Conservation (phyloP, 2,888 invertebrate species). For the Drosophila mimica region DNA sequence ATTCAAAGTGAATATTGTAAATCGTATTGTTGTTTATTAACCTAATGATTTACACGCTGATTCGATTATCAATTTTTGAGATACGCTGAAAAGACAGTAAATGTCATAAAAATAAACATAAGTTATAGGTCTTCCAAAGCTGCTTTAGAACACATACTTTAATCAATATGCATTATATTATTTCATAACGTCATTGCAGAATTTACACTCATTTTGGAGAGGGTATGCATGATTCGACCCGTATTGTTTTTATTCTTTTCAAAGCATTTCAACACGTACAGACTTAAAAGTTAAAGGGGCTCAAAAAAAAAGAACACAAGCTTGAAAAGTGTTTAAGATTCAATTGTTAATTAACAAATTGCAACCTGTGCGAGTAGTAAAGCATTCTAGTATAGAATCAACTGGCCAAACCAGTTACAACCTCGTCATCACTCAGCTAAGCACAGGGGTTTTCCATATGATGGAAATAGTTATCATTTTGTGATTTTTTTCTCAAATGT, state of each 20-base stretch:
- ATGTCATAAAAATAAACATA: not conserved
- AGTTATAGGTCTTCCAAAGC: not conserved
- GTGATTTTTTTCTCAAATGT: constrained; percentile 42
- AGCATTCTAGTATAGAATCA: constrained; percentile 19
- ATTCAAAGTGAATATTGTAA: not conserved
- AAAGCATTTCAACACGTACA: not conserved
- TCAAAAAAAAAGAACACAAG: constrained; percentile 8
- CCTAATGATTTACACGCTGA: too few species aligned
- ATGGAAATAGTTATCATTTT: constrained; percentile 16
- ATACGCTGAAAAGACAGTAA: not conserved
- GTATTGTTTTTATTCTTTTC: not conserved
- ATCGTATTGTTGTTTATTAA: not conserved
- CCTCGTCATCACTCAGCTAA: constrained; percentile 60
- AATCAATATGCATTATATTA: not conserved
- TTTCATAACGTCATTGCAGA: not conserved
- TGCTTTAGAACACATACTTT: not conserved
- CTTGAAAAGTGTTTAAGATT: constrained; percentile 27
- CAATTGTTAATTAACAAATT: constrained; percentile 49
- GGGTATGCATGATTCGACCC: not conserved
- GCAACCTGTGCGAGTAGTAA: constrained; percentile 16
- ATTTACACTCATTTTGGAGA: not conserved
- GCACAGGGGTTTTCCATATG: constrained; percentile 55
- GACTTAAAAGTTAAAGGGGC: not conserved
- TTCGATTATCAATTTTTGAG: not conserved
- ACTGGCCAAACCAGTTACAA: constrained; percentile 53